phyloP scores from a whole-genome alignment of 2,888 invertebrate genomes.

The Hololepta plana region DNA sequence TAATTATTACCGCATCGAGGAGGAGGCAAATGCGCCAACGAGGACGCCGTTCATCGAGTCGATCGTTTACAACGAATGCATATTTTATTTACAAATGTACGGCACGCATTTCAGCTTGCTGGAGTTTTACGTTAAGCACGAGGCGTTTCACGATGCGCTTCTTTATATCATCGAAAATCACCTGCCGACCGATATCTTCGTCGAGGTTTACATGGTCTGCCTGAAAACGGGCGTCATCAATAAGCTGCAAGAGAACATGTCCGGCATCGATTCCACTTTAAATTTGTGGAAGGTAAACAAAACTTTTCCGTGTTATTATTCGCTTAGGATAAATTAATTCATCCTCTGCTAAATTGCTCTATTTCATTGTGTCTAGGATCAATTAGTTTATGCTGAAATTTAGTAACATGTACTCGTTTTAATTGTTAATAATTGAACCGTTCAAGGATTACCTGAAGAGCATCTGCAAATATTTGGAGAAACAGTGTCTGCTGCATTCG shows the following conservation, averaged over 20 bases:
- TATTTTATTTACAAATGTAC: conserved; percentile 65
- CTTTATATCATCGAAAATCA: conserved; percentile 49
- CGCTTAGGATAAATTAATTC: background rate
- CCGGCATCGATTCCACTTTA: conserved; percentile 44
- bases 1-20: conserved; percentile 15
- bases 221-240: conserved; percentile 44
- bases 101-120: conserved; percentile 58
- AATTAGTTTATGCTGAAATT: too few species aligned
- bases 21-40: conserved; percentile 5
- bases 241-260: conserved; percentile 43
- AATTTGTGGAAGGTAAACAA: conserved; percentile 43
- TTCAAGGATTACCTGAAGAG: conserved; percentile 44
- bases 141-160: conserved; percentile 48
- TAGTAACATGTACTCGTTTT: background rate
- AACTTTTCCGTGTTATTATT: conserved; percentile 1
- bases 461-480: conserved; percentile 53
- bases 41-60: conserved; percentile 26
- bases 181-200: conserved; percentile 50
- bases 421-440: conserved; percentile 3
- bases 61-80: conserved; percentile 55
- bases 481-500: conserved; percentile 46
- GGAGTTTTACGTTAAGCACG: conserved; percentile 57
- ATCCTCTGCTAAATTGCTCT: background rate
- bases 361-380: too few species aligned
- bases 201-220: conserved; percentile 54